Conservation (phyloP, 2,888 invertebrate species). For the Allophyes oxyacanthae region DNA sequence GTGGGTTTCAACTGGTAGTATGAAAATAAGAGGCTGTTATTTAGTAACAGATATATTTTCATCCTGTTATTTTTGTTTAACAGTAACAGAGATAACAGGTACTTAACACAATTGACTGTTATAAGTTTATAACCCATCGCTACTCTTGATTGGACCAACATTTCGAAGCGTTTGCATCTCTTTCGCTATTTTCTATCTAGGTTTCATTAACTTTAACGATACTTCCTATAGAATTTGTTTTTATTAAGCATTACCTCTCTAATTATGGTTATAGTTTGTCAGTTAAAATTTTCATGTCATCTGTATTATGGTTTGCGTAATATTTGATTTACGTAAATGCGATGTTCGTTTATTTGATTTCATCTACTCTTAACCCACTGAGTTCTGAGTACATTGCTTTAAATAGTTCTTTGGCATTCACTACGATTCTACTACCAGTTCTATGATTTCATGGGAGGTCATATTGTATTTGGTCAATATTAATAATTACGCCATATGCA, state of each 20-base stretch:
- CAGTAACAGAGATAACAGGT: too few relatives aligned
- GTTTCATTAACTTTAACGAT: conserved; percentile 43
- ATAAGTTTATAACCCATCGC: too few relatives aligned
- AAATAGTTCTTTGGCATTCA: too few relatives aligned
- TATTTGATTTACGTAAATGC: background rate
- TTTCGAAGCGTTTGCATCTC: conserved; percentile 46
- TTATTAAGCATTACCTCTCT: conserved; percentile 12
- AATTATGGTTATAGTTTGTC: conserved; percentile 1
- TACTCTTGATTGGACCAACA: conserved; percentile 14
- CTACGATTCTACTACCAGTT: too few relatives aligned
- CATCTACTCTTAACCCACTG: background rate
- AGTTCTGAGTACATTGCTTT: too few relatives aligned
- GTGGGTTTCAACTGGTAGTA: too few relatives aligned
- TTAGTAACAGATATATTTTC: too few relatives aligned
- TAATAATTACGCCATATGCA: background rate
- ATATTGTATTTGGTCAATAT: too few relatives aligned
- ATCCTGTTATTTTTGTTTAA: too few relatives aligned
- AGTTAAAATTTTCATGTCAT: conserved; percentile 6
- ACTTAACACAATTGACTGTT: too few relatives aligned
- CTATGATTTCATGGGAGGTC: too few relatives aligned
- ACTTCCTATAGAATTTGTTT: conserved; percentile 46
- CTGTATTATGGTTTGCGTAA: background rate
- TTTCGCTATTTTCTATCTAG: conserved; percentile 46
- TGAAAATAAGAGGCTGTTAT: too few relatives aligned
- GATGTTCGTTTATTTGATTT: background rate